phyloP scores from a whole-genome alignment of 2,797 vertebrate genomes.

The Enteromius radiatus region DNA sequence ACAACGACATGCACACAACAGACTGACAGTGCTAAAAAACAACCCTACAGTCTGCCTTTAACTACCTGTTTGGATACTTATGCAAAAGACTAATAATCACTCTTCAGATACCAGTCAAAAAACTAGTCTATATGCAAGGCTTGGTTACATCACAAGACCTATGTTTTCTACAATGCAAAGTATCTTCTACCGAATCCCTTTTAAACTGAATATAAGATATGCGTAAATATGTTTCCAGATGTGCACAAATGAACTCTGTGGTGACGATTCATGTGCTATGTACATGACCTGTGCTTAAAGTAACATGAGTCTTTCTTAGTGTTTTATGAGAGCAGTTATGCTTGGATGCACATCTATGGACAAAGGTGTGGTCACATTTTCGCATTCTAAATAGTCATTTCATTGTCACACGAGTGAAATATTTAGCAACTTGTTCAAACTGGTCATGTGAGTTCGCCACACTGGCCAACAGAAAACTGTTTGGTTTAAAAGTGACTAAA shows the following conservation, averaged over 20 bases:
- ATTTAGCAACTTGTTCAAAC: background rate
- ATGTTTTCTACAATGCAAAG: constrained; percentile 49
- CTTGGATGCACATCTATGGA: constrained; percentile 14
- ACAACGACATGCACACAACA: constrained; percentile 46
- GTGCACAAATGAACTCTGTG: constrained; percentile 12
- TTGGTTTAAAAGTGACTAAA: background rate
- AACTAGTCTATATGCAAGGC: constrained; percentile 58
- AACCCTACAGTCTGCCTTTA: constrained; percentile 35
- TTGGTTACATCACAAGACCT: constrained; percentile 53
- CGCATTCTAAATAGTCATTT: background rate
- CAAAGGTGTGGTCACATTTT: background rate
- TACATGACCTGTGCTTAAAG: constrained; percentile 27
- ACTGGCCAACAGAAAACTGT: background rate
- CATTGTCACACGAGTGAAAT: background rate
- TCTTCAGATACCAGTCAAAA: constrained; percentile 45
- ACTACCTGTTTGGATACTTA: constrained; percentile 48
- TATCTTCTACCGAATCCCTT: constrained; percentile 25
- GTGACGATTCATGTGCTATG: constrained; percentile 3
- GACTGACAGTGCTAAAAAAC: constrained; percentile 49
- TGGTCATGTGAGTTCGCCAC: background rate
- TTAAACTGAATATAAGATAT: background rate
- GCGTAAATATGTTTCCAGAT: background rate
- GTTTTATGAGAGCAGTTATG: background rate
- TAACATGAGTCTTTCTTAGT: background rate
- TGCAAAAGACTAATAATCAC: constrained; percentile 46